phyloP scores from a whole-genome alignment of 2,113 vertebrate genomes.

The Onychostruthus taczanowskii region DNA sequence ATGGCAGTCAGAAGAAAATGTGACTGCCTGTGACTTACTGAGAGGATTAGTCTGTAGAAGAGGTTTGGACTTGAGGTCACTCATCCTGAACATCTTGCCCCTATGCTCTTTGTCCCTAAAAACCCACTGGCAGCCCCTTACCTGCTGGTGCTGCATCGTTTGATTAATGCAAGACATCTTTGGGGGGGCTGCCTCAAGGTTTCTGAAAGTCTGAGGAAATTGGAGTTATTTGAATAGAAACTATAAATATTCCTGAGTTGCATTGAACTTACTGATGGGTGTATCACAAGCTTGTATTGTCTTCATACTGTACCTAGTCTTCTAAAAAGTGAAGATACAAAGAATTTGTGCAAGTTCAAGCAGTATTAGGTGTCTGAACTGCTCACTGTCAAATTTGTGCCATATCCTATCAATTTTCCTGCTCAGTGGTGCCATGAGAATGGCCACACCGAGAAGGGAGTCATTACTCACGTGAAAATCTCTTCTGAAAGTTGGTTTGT shows the following conservation, averaged over 20 bases:
- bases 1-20: background rate
- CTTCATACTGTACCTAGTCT: background rate
- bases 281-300: background rate
- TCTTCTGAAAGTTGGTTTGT: background rate
- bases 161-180: background rate
- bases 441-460: background rate
- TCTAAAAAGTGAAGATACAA: background rate
- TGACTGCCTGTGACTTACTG: fast-evolving
- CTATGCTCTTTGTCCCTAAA: background rate
- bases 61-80: fast-evolving
- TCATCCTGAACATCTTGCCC: background rate
- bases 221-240: background rate
- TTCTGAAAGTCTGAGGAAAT: background rate
- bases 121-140: fast-evolving
- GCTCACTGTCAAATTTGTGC: background rate
- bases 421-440: background rate
- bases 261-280: background rate
- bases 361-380: background rate
- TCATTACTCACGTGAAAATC: background rate
- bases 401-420: background rate
- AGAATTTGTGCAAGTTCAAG: background rate
- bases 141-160: background rate
- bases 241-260: background rate
- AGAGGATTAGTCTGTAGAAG: background rate
- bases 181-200: fast-evolving